Evolutionary conservation across 2,113 vertebrate genomes (phyloP).

Genomic region (Haplochromis vanheusdeni): DNA sequence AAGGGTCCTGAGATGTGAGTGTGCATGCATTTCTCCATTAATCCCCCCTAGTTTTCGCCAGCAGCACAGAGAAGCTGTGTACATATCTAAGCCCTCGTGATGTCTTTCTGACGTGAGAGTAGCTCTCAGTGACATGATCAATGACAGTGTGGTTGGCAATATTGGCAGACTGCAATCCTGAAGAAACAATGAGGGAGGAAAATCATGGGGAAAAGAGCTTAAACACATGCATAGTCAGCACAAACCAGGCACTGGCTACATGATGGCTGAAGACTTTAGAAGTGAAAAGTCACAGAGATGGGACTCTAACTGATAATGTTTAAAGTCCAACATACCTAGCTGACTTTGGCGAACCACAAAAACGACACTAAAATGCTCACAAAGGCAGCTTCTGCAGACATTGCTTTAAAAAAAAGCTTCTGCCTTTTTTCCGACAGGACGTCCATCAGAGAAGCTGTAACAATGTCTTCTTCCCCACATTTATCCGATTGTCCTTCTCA

Average conservation of each 20-base stretch:
- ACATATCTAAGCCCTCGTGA: not conserved
- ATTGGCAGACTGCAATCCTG: not conserved
- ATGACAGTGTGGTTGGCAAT: not conserved
- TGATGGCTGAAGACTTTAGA: not conserved
- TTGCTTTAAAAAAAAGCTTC: not conserved
- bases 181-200: not conserved
- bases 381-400: not conserved
- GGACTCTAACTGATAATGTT: not conserved
- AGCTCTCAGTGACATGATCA: not conserved
- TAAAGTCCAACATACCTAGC: not conserved
- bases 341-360: not conserved
- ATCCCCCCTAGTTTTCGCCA: not conserved
- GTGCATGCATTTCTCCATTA: not conserved
- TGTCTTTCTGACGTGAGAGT: not conserved
- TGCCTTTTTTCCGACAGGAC: not conserved
- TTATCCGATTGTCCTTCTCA: conserved; percentile 33
- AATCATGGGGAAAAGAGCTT: not conserved
- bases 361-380: not conserved
- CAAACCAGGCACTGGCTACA: not conserved
- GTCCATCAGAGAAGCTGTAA: not conserved
- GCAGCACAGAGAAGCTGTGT: not conserved
- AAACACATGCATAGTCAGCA: not conserved
- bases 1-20: not conserved
- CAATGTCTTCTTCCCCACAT: not conserved
- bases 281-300: not conserved